Percentiles rank a stretch among this genome's conserved stretches.
These are phyloP conservation scores for Calypte anna DNA, from an alignment of 2,113 vertebrate genomes.

Conservation along the genomic window DNA sequence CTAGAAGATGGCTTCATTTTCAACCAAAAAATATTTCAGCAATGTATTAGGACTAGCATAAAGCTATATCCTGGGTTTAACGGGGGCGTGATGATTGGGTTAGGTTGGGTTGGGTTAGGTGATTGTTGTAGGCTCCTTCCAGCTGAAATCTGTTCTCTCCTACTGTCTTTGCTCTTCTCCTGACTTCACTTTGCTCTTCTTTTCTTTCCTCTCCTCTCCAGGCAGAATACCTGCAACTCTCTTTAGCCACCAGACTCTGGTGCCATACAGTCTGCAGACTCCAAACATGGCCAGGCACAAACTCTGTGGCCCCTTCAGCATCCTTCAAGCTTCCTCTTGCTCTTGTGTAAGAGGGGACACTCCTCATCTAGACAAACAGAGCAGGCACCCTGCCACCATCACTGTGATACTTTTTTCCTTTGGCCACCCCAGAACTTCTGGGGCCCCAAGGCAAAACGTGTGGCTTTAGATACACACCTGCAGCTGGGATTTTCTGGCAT, in stretches of 20 bases:
- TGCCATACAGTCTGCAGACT: neutral
- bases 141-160: neutral
- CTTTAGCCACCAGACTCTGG: neutral
- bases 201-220: too few species aligned
- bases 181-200: too few species aligned
- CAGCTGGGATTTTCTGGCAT: neutral
- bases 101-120: neutral
- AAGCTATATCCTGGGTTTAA: neutral
- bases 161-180: too few species aligned
- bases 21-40: neutral
- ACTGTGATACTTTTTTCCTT: neutral
- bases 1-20: neutral
- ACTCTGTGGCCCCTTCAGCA: neutral
- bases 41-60: neutral
- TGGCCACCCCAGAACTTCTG: neutral
- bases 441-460: fast-evolving
- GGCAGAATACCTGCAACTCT: neutral
- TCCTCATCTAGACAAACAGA: neutral
- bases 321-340: neutral
- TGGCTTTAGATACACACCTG: neutral
- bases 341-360: neutral
- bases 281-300: neutral
- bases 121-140: neutral
- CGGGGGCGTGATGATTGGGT: neutral
- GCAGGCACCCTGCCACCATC: neutral